Evolutionary conservation across 2,113 vertebrate genomes (phyloP).

Genomic region (Nycticebus coucang): DNA sequence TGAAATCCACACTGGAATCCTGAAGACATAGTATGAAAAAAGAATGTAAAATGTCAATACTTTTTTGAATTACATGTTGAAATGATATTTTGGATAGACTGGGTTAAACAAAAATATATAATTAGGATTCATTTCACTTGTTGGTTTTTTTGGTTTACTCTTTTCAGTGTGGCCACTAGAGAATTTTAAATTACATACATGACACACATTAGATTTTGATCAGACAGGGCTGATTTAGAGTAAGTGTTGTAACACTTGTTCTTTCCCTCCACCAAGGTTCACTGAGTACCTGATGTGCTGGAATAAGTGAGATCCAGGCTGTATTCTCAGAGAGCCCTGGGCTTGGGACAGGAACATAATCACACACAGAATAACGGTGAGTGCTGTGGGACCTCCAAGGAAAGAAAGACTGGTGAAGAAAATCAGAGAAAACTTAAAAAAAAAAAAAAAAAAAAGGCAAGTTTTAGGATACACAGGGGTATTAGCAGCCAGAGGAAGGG

Average conservation of each 20-base stretch:
- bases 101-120: neutral
- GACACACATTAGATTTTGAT: neutral
- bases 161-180: neutral
- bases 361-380: neutral
- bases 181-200: neutral
- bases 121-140: slow-evolving; percentile 11
- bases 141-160: neutral
- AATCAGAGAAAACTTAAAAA: neutral
- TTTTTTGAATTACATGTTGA: slow-evolving; percentile 17
- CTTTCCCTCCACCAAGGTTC: neutral
- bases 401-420: neutral
- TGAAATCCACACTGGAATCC: neutral
- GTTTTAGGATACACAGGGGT: neutral
- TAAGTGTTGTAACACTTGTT: neutral
- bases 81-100: neutral
- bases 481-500: neutral
- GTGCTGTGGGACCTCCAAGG: neutral
- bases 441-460: neutral
- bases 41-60: neutral
- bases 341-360: neutral
- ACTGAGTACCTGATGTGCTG: neutral
- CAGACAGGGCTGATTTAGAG: neutral
- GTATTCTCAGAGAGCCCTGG: neutral
- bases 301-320: neutral
- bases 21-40: slow-evolving; percentile 11